A percentile compares a stretch with the other conserved stretches of the same genome.
Conservation (phyloP, 2,888 invertebrate species). For the Ametastegia equiseti region DNA sequence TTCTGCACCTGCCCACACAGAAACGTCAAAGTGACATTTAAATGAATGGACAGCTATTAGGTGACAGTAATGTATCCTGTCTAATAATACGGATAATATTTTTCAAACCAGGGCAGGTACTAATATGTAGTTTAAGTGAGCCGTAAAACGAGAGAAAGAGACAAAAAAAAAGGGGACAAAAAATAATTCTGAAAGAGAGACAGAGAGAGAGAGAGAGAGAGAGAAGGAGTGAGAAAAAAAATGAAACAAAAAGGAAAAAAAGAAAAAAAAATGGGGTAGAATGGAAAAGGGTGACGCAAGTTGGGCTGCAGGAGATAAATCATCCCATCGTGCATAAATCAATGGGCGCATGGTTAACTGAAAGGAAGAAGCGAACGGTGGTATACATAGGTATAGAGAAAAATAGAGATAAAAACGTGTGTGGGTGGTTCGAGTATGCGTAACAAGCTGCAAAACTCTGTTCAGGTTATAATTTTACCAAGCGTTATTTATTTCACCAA, state of each 20-base stretch:
- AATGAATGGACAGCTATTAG: slow-evolving; percentile 46
- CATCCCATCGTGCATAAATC: slow-evolving; percentile 46
- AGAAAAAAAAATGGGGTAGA: slow-evolving; percentile 9
- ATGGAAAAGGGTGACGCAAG: slow-evolving; percentile 26
- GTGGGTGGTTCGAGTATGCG: not conserved
- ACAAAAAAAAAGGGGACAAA: too few species aligned
- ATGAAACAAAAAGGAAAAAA: not conserved
- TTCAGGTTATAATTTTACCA: not conserved
- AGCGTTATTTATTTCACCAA: slow-evolving; percentile 19
- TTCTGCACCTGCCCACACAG: slow-evolving; percentile 8
- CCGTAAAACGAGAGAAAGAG: not conserved
- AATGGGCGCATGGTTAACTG: not conserved
- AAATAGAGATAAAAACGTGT: slow-evolving; percentile 19
- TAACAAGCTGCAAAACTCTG: not conserved
- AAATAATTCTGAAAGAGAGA: not conserved
- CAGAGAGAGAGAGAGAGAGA: not conserved
- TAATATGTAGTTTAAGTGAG: not conserved
- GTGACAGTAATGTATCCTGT: slow-evolving; percentile 45
- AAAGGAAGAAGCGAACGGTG: slow-evolving; percentile 11
- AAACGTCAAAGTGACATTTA: not conserved
- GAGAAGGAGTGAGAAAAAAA: not conserved
- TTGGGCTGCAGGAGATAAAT: slow-evolving; percentile 10
- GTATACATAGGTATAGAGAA: too few species aligned
- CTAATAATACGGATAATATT: slow-evolving; percentile 18
- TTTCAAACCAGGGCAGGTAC: not conserved